Percentiles rank a stretch among this genome's conserved stretches.
phyloP scores from a whole-genome alignment of 1,140 invertebrate genomes.

The Ctenoplectra terminalis region DNA sequence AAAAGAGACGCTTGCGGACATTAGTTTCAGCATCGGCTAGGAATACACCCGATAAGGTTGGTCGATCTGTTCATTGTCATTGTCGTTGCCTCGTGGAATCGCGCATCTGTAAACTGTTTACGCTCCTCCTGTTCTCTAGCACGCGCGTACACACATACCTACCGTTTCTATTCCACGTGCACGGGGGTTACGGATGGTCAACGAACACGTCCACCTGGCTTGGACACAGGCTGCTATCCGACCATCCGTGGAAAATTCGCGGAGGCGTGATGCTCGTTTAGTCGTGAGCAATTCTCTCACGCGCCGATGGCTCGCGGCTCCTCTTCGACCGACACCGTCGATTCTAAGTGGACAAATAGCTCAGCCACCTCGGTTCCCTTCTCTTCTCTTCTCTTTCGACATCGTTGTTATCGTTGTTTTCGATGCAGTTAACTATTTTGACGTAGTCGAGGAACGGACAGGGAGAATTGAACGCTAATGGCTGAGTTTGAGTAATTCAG shows the following conservation, averaged over 20 bases:
- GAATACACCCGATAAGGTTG: neutral
- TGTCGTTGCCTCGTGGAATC: conserved; percentile 14
- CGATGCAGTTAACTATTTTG: neutral
- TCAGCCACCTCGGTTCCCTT: neutral
- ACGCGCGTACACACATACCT: neutral
- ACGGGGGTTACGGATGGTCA: neutral
- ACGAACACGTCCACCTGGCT: conserved; percentile 8
- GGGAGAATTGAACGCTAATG: neutral
- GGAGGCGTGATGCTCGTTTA: conserved; percentile 59
- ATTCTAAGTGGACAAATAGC: conserved; percentile 55
- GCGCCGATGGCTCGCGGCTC: conserved; percentile 42
- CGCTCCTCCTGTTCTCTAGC: neutral
- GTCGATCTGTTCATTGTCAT: conserved; percentile 32
- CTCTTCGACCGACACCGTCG: conserved; percentile 46
- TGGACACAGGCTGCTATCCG: conserved; percentile 27
- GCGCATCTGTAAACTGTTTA: conserved; percentile 24
- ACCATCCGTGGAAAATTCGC: conserved; percentile 63
- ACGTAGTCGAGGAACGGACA: neutral
- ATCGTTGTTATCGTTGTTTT: neutral
- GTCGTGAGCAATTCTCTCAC: conserved; percentile 64
- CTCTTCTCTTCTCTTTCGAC: neutral
- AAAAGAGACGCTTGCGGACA: conserved; percentile 1
- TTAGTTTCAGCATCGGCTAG: neutral
- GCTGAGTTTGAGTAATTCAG: neutral
- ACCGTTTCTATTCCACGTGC: neutral